Evolutionary conservation across 2,888 invertebrate species (phyloP), one percentile per base, ranked within the genome.

Genomic region (Diarsia brunnea): DNA sequence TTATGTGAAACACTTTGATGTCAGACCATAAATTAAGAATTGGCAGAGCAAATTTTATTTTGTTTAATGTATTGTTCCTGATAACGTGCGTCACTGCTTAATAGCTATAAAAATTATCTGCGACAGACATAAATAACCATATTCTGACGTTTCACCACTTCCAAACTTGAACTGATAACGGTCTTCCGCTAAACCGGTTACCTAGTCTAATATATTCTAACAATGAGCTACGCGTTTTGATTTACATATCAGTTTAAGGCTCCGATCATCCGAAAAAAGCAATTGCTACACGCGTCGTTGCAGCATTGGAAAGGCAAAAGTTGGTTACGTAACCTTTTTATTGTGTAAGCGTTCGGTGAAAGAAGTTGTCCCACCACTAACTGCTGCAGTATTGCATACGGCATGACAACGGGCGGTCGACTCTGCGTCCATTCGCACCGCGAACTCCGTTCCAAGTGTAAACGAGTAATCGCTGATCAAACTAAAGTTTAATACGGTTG

Each of bases 281-380:
- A 91, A 89, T 93, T 92, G 93, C 92, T 92, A 89, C 91, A 93
- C 91, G 87, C 88, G 64, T 81, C 77, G 88, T 90, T 90, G 92
- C 92, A 92, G 90, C 89, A 92, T 93, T 95, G 93, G 95, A 95
- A 95, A 95, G 95, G 95, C 94, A 92, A 93, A 91, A 92, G 91
- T 89, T 79, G 66, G 85, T 95, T 94, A 93, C 92, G 94, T 93
- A 95, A 95, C 85, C 75, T 81, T 84, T 87, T 90, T 93, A 93
- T 95, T 95, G 96, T 95, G 95, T 95, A 94, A 92, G 89, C 87
- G 88, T 84, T 87, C 89, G 91, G 95, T 95, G 95, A 95, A 95
- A 95, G 95, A 95, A 82, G 91, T 90, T 84, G 90, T 89, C 89
- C 89, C 90, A 90, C 90, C 91, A 89, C 81, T 65, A 79, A 78